Evolutionary conservation across 2,113 vertebrate genomes (phyloP).

Genomic region (Passer domesticus): DNA sequence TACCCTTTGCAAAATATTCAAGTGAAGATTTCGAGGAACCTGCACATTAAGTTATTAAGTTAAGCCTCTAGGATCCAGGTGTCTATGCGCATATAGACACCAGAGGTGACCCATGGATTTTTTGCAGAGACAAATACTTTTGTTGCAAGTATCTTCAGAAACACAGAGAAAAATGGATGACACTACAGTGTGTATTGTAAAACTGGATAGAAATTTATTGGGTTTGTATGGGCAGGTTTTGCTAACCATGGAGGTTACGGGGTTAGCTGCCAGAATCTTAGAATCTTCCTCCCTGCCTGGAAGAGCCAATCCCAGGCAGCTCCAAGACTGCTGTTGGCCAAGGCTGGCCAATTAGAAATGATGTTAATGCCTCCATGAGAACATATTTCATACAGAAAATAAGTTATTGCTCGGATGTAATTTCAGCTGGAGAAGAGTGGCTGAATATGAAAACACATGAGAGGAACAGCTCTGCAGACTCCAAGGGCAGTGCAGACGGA

Average conservation of each 20-base stretch:
- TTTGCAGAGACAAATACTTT: background rate
- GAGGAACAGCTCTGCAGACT: background rate
- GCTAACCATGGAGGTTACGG: background rate
- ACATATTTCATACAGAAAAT: background rate
- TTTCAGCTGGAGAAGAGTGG: accelerated
- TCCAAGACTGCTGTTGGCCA: background rate
- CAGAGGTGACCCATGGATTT: background rate
- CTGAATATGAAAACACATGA: background rate
- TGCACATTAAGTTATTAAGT: accelerated
- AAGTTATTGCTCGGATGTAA: background rate
- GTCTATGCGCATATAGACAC: background rate
- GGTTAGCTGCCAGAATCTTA: background rate
- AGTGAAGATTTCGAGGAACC: background rate
- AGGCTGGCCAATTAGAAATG: background rate
- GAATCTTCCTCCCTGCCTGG: background rate
- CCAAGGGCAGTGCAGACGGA: background rate
- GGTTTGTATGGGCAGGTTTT: background rate
- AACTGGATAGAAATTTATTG: background rate
- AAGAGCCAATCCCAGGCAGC: background rate
- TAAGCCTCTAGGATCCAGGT: background rate
- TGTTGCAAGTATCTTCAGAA: background rate
- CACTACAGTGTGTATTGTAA: background rate
- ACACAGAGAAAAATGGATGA: background rate
- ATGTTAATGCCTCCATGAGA: background rate
- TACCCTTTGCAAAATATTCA: background rate